A percentile compares a stretch with the other conserved stretches of the same genome.
These are phyloP conservation scores for Drosophila falleni DNA, from an alignment of 2,888 invertebrate genomes.

Conservation along the genomic window DNA sequence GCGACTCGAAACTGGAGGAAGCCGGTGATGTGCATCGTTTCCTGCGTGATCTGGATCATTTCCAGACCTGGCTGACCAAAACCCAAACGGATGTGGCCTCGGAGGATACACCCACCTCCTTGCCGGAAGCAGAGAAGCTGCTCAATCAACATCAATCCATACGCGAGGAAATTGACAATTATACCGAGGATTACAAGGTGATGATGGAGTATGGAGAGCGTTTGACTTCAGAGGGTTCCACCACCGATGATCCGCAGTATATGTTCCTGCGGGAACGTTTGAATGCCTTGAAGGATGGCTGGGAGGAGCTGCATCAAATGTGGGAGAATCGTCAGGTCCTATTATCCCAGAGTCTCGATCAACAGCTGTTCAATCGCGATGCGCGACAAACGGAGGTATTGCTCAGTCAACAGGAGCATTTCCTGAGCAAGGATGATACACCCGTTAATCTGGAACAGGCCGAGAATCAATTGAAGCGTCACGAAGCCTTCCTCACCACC, in stretches of 20 bases:
- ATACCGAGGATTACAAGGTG: conserved; percentile 98
- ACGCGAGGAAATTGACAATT: conserved; percentile 99
- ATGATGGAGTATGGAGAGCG: conserved; percentile 99
- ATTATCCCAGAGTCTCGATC: conserved; percentile 96
- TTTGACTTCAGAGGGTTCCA: conserved; percentile 94
- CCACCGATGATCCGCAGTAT: conserved; percentile 99
- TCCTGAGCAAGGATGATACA: conserved; percentile 97
- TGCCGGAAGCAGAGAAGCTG: conserved; percentile 98
- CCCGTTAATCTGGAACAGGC: conserved; percentile 98
- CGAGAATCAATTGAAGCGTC: conserved; percentile 97
- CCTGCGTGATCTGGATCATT: conserved; percentile 99
- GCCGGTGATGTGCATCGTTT: conserved; percentile 99
- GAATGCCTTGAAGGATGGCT: conserved; percentile 99
- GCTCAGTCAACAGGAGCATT: conserved; percentile 98
- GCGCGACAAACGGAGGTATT: conserved; percentile 99
- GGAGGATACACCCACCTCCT: conserved; percentile 96
- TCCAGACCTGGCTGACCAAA: conserved; percentile 99
- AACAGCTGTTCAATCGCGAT: conserved; percentile 98
- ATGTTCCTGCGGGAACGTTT: conserved; percentile 99
- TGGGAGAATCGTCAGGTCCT: conserved; percentile 99
- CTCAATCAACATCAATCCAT: conserved; percentile 99
- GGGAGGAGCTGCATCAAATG: conserved; percentile 99
- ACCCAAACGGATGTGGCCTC: conserved; percentile 99
- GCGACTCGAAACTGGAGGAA: conserved; percentile 99
- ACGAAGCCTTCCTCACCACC: conserved; percentile 99